phyloP scores from a whole-genome alignment of 2,888 invertebrate species.

The Oeneis ivallda region DNA sequence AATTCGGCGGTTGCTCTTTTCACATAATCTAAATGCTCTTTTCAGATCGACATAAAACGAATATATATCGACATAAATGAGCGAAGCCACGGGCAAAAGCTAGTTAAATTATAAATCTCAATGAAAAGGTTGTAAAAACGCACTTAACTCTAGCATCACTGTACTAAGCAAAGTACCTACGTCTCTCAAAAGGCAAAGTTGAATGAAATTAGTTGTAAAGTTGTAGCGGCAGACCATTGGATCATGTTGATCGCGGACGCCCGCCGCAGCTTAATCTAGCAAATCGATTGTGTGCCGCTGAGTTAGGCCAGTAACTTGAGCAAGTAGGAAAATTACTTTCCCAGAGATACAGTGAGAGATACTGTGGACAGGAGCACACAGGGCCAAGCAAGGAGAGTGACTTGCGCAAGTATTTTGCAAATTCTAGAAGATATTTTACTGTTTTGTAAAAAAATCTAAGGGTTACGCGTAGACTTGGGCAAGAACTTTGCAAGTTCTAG shows the following conservation, averaged over 20 bases:
- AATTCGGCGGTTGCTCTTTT: too few relatives aligned
- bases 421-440: not conserved
- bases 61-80: too few relatives aligned
- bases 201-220: slow-evolving; percentile 37
- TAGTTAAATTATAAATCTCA: too few relatives aligned
- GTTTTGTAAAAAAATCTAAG: not conserved
- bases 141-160: slow-evolving; percentile 1
- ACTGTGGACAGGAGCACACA: too few relatives aligned
- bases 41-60: too few relatives aligned
- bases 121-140: not conserved
- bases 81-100: too few relatives aligned
- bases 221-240: slow-evolving; percentile 35
- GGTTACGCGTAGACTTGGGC: too few relatives aligned
- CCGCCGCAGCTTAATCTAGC: slow-evolving; percentile 36
- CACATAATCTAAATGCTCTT: too few relatives aligned
- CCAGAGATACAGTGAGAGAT: too few relatives aligned
- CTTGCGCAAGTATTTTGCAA: not conserved
- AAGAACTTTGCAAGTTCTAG: too few relatives aligned
- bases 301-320: slow-evolving; percentile 23
- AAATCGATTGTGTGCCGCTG: slow-evolving; percentile 37
- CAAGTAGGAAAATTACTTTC: not conserved
- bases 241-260: slow-evolving; percentile 22
- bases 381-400: too few relatives aligned
- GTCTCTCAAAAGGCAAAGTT: slow-evolving; percentile 4
- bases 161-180: not conserved